Conservation (phyloP, 2,113 vertebrate genomes). For the Prietella phreatophila region DNA sequence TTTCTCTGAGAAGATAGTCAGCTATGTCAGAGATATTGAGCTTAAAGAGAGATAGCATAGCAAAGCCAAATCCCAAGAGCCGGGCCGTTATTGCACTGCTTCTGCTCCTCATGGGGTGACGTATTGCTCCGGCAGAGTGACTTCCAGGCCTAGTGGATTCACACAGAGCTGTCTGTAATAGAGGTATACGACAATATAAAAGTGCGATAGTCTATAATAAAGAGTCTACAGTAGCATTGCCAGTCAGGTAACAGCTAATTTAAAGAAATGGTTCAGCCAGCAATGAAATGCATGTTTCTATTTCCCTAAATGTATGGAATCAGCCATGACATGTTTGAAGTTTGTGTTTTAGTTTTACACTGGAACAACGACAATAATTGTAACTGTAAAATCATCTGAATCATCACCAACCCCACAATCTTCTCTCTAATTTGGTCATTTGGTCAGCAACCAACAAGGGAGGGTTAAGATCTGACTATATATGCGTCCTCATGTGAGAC, state of each 20-base stretch:
- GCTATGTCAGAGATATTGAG: conserved; percentile 25
- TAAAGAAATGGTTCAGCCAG: background rate
- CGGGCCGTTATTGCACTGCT: conserved; percentile 55
- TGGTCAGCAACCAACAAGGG: background rate
- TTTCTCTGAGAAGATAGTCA: conserved; percentile 30
- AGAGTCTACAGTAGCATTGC: background rate
- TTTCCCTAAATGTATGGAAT: background rate
- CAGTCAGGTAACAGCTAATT: background rate
- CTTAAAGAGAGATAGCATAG: conserved; percentile 29
- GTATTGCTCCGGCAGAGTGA: conserved; percentile 48
- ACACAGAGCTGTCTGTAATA: conserved; percentile 8
- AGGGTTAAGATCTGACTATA: background rate
- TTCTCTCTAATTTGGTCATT: background rate
- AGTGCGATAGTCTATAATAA: background rate
- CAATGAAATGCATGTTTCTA: background rate
- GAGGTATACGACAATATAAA: background rate
- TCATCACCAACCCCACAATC: background rate
- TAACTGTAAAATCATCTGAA: background rate
- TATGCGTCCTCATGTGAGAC: background rate
- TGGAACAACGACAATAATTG: background rate
- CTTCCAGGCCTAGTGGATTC: conserved; percentile 18
- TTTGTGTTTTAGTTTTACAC: background rate
- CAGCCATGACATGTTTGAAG: background rate
- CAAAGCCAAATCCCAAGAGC: conserved; percentile 31
- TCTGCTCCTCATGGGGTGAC: conserved; percentile 56